These are phyloP conservation scores for Tichodroma muraria DNA, from an alignment of 2,113 vertebrate genomes.

Conservation along the genomic window DNA sequence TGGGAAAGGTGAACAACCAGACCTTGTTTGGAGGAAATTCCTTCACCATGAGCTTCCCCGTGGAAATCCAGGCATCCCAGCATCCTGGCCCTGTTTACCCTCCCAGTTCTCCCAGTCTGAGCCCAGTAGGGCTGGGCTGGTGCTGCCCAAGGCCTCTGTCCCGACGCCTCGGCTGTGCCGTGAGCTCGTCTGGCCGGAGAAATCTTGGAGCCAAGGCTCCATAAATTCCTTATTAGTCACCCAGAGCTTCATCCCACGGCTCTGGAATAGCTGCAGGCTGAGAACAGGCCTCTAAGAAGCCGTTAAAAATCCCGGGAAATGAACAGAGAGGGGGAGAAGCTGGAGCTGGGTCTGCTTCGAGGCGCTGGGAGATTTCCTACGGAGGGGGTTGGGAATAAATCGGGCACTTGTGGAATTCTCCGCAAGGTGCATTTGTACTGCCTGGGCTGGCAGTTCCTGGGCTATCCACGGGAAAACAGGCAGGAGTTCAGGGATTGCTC, in stretches of 20 bases:
- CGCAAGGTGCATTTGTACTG: background rate
- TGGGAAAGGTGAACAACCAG: background rate
- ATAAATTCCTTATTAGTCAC: background rate
- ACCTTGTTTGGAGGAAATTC: background rate
- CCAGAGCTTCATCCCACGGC: background rate
- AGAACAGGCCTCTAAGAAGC: background rate
- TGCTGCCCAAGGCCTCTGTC: background rate
- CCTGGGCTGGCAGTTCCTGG: background rate
- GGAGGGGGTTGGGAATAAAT: background rate
- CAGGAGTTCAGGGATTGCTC: background rate
- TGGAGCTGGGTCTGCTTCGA: rapidly evolving
- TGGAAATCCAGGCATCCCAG: background rate
- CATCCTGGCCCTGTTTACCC: background rate
- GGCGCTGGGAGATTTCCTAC: rapidly evolving
- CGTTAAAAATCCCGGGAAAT: background rate
- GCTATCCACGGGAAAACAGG: background rate
- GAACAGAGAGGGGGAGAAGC: background rate
- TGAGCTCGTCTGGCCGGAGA: background rate
- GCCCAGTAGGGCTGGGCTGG: background rate
- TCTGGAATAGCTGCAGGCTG: constrained; percentile 9
- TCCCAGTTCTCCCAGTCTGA: background rate
- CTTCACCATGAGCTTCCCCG: background rate
- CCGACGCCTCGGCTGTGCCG: background rate
- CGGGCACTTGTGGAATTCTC: background rate
- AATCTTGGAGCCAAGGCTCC: background rate